phyloP scores from a whole-genome alignment of 2,797 vertebrate genomes.

The Sphenodon punctatus region DNA sequence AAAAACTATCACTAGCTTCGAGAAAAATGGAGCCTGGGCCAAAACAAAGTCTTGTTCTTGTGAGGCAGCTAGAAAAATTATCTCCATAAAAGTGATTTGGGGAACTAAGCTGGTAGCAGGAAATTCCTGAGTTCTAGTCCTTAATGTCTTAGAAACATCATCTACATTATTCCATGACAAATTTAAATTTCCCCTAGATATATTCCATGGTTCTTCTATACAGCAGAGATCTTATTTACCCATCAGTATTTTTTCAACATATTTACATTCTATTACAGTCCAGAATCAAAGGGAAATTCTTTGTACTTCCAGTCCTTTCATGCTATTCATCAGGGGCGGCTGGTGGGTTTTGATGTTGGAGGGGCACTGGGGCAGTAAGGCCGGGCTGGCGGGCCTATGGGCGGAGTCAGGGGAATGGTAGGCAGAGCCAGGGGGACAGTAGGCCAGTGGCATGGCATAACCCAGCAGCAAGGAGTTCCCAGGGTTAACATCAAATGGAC shows the following conservation, averaged over 20 bases:
- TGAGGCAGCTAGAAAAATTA: not conserved
- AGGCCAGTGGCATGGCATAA: no score
- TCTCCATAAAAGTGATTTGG: not conserved
- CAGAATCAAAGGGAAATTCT: not conserved
- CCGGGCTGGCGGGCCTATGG: no score
- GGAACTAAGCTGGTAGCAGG: accelerated
- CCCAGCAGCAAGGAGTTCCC: no score
- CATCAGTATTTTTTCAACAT: not conserved
- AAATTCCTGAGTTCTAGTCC: not conserved
- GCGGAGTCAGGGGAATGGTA: no score
- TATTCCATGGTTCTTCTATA: not conserved
- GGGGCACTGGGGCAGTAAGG: no score
- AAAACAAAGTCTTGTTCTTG: not conserved
- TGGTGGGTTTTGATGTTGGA: no score
- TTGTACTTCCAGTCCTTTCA: not conserved
- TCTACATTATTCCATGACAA: not conserved
- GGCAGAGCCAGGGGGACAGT: no score
- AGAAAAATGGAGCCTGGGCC: not conserved
- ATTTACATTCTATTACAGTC: conserved; percentile 18
- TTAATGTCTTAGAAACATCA: not conserved
- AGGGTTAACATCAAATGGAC: no score
- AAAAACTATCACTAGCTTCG: not conserved
- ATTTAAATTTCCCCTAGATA: not conserved
- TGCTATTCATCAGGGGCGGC: conserved; percentile 30
- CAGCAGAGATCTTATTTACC: not conserved